phyloP scores from a whole-genome alignment of 2,888 invertebrate species.

The Eurois occulta region DNA sequence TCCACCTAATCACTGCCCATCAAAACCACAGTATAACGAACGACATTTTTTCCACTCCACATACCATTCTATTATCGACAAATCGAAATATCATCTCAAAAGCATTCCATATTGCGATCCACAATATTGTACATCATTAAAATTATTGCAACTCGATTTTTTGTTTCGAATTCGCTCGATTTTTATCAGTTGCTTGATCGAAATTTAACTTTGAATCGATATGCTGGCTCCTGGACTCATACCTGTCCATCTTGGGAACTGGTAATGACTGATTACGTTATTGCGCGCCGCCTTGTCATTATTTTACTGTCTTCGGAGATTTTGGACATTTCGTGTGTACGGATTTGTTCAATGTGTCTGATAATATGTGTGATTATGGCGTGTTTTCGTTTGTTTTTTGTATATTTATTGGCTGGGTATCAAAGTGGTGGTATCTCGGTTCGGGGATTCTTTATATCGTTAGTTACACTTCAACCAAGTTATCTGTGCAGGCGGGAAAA shows the following conservation, averaged over 20 bases:
- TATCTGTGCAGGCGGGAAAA: no score
- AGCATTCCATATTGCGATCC: constrained; percentile 57
- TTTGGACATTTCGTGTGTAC: constrained; percentile 46
- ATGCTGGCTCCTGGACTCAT: constrained; percentile 59
- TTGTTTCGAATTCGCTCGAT: constrained; percentile 42
- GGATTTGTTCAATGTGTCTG: constrained; percentile 48
- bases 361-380: constrained; percentile 36
- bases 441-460: not conserved
- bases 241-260: constrained; percentile 56
- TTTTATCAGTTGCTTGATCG: constrained; percentile 49
- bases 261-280: constrained; percentile 70
- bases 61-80: constrained; percentile 49
- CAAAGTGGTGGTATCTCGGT: not conserved
- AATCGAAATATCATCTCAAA: constrained; percentile 53
- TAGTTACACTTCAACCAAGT: no score
- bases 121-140: constrained; percentile 61
- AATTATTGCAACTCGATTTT: constrained; percentile 53
- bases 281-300: constrained; percentile 74
- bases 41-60: constrained; percentile 32
- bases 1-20: not conserved
- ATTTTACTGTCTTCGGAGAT: constrained; percentile 45
- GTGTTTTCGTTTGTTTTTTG: constrained; percentile 30
- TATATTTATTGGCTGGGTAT: constrained; percentile 18
- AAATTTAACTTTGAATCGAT: constrained; percentile 32
- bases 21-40: not conserved